These are phyloP conservation scores for Adrianichthys oophorus DNA, from an alignment of 2,797 vertebrate genomes.

Conservation along the genomic window DNA sequence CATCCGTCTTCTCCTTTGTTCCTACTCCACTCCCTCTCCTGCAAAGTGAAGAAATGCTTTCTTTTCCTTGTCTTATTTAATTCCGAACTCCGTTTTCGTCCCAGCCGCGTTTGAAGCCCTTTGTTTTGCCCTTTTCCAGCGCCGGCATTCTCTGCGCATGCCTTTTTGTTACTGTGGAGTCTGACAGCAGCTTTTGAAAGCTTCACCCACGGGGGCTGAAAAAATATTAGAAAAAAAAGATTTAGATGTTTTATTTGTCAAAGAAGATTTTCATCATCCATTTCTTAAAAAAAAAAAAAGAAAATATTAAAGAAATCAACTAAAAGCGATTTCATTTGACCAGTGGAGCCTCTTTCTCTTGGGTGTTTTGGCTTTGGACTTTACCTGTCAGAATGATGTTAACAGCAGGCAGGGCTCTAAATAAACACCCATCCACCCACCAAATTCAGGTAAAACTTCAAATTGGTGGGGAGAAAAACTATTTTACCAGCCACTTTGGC, in stretches of 20 bases:
- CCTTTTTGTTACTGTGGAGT: slow-evolving; percentile 17
- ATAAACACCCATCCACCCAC: too few species aligned
- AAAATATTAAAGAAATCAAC: too few species aligned
- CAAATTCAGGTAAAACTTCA: too few species aligned
- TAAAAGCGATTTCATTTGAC: slow-evolving; percentile 8
- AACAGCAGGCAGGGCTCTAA: neutral
- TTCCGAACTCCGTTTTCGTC: slow-evolving; percentile 1
- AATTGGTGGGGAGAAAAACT: too few species aligned
- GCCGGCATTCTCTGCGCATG: slow-evolving; percentile 3
- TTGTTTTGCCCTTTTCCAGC: slow-evolving; percentile 18
- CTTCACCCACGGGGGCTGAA: slow-evolving; percentile 20
- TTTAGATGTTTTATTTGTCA: slow-evolving; percentile 25
- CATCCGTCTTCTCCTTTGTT: slow-evolving; percentile 9
- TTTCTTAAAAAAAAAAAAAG: slow-evolving; percentile 6
- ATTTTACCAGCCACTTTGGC: too few species aligned
- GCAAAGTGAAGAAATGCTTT: neutral
- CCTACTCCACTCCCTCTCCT: slow-evolving; percentile 7
- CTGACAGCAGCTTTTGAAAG: slow-evolving; percentile 29
- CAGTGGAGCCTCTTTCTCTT: slow-evolving; percentile 13
- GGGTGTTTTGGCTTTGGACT: neutral
- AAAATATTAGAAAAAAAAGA: slow-evolving; percentile 33
- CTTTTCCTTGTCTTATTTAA: neutral
- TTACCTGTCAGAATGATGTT: slow-evolving; percentile 10
- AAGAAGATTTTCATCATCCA: slow-evolving; percentile 7
- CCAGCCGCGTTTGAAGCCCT: slow-evolving; percentile 24